phyloP scores from a whole-genome alignment of 2,113 vertebrate genomes.

The Nerophis lumbriciformis region DNA sequence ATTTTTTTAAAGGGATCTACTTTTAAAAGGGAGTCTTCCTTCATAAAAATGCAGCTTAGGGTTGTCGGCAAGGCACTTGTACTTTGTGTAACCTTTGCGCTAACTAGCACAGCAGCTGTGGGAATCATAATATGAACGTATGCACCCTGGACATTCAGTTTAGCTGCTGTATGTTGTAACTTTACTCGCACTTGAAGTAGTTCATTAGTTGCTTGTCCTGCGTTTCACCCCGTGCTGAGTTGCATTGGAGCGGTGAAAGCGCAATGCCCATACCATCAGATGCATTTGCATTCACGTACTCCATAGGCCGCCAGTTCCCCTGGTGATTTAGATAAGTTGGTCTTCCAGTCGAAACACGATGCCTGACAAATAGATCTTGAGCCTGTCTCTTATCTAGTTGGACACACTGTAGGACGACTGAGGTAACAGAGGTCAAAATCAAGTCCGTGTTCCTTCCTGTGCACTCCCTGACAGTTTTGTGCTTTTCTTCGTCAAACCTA shows the following conservation, averaged over 20 bases:
- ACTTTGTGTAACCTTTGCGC: slow-evolving; percentile 48
- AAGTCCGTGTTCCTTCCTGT: not conserved
- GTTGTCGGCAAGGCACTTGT: slow-evolving; percentile 30
- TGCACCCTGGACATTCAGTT: slow-evolving; percentile 38
- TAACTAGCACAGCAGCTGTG: slow-evolving; percentile 49
- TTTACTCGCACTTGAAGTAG: slow-evolving; percentile 40
- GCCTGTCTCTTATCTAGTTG: slow-evolving; percentile 15
- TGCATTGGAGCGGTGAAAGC: slow-evolving; percentile 25
- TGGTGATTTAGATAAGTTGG: slow-evolving; percentile 31
- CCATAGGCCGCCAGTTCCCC: slow-evolving; percentile 21
- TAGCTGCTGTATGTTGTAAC: slow-evolving; percentile 33
- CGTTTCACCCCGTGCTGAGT: slow-evolving; percentile 39
- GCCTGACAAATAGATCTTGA: slow-evolving; percentile 29
- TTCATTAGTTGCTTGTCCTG: slow-evolving; percentile 53
- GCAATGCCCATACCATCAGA: slow-evolving; percentile 27
- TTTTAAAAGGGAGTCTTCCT: slow-evolving; percentile 22
- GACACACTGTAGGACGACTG: not conserved
- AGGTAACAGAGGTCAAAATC: slow-evolving; percentile 2
- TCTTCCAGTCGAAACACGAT: slow-evolving; percentile 31
- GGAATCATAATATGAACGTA: slow-evolving; percentile 44
- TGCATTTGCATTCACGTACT: slow-evolving; percentile 37
- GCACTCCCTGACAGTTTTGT: not conserved
- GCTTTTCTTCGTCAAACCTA: not conserved
- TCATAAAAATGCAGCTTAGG: slow-evolving; percentile 33
- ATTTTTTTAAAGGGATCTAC: slow-evolving; percentile 15